Base-by-base conservation (phyloP, 2,797 vertebrate species). In the Pipistrellus pipistrellus region DNA sequence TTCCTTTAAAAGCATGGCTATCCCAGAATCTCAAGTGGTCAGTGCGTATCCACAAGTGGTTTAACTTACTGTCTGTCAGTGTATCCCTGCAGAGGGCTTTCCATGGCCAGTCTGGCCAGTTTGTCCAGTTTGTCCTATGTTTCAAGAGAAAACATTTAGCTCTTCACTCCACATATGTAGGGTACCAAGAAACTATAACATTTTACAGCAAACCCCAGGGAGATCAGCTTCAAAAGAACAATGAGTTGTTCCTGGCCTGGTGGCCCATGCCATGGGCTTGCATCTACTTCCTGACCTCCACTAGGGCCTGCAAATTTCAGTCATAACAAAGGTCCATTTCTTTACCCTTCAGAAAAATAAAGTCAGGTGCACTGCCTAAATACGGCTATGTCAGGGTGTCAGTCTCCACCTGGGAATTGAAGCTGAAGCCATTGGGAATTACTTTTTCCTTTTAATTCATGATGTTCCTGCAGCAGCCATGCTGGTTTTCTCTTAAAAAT, bases 291-390 rank as follows among this genome's bases (percentile, higher is more conserved):
- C 35, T 32, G 30, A 77, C 72, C 17, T 66, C 44, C 17, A 55
- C 48, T 35, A 64, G 3, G 3, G 17, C 11, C 11, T 59, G 23
- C 44, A 82, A 32, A 81, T n/a, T 77, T 23, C 72, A 69, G 66
- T 59, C 73, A 30, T 25, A 23, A 51, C 6, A 13, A 87, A 85
- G 35, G 30, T 71, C 73, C n/a, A 4, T 72, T 88, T 91, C 62
- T 82, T 73, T 68, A 46, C 41, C 2, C 4, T 90, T 81, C 53
- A 75, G 71, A 82, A 90, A 93, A 91, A n/a, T 44, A 32, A 84
- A 23, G 62, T n/a, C 41, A 41, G 20, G 51, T 27, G n/a, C 27
- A 17, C n/a, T 66, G 53, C 21, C 41, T 62, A 15, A 9, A 76
- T 41, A 38, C 77, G 51, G 44, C 71, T 18, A 38, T 51, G 71